Evolutionary conservation across 2,888 invertebrate genomes (phyloP).

Genomic region (Drosophila conformis): DNA sequence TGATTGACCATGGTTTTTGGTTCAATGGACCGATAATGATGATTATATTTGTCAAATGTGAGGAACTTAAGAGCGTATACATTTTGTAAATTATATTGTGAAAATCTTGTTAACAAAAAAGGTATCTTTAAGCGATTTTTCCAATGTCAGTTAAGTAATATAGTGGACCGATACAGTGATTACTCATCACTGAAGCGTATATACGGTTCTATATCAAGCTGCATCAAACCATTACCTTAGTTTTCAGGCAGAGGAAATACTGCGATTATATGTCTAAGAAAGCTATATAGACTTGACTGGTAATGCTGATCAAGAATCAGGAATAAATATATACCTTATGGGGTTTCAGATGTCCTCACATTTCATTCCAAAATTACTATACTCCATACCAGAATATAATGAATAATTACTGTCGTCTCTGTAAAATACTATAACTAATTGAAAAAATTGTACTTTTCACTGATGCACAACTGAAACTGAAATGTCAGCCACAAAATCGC

Average conservation of each 20-base stretch:
- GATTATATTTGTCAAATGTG: no score
- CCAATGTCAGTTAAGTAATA: neutral
- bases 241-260: neutral
- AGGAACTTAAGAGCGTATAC: no score
- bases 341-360: no score
- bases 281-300: neutral
- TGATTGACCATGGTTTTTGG: no score
- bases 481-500: conserved; percentile 5
- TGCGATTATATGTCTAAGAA: no score
- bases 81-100: no score
- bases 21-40: no score
- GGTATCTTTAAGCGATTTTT: no score
- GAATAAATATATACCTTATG: neutral
- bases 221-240: neutral
- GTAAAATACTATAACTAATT: neutral
- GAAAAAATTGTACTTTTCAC: neutral
- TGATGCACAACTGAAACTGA: conserved; percentile 1
- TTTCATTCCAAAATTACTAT: neutral
- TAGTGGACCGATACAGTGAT: neutral
- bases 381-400: neutral
- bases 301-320: neutral
- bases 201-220: neutral
- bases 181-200: neutral
- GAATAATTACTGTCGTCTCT: no score
- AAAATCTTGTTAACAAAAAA: no score